Conservation (phyloP, 2,797 vertebrate species). For the Odontamblyopus rebecca region DNA sequence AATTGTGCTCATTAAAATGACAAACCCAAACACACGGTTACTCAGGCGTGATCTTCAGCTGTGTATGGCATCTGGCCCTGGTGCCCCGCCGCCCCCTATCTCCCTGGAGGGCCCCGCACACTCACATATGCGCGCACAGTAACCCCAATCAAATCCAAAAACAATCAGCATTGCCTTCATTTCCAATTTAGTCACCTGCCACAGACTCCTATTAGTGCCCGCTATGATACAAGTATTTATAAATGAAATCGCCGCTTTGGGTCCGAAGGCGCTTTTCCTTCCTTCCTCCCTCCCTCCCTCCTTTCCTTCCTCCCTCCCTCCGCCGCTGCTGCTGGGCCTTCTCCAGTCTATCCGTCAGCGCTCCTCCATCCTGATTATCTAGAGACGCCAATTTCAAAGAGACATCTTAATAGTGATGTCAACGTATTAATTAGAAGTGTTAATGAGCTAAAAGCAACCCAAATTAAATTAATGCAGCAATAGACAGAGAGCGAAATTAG, state of each 20-base stretch:
- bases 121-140: slow-evolving; percentile 25
- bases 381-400: slow-evolving; percentile 99
- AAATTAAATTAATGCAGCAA: slow-evolving; percentile 99
- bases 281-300: slow-evolving; percentile 71
- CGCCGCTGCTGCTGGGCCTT: slow-evolving; percentile 58
- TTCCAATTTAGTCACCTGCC: slow-evolving; percentile 82
- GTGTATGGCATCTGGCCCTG: slow-evolving; percentile 83
- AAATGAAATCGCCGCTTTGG: slow-evolving; percentile 68
- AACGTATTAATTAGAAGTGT: slow-evolving; percentile 99
- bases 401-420: slow-evolving; percentile 99
- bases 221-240: slow-evolving; percentile 73
- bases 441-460: slow-evolving; percentile 99
- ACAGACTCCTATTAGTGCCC: slow-evolving; percentile 79
- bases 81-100: slow-evolving; percentile 71
- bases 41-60: slow-evolving; percentile 83
- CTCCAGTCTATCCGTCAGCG: slow-evolving; percentile 91
- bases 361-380: slow-evolving; percentile 99
- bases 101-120: slow-evolving; percentile 50
- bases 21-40: slow-evolving; percentile 83
- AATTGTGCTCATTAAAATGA: slow-evolving; percentile 87
- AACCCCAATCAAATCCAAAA: slow-evolving; percentile 78
- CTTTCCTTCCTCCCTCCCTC: slow-evolving; percentile 61
- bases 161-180: slow-evolving; percentile 83
- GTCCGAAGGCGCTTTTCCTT: slow-evolving; percentile 71
- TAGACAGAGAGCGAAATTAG: slow-evolving; percentile 99